Conservation (phyloP, 2,888 invertebrate genomes). For the Acrobeloides nanus region DNA sequence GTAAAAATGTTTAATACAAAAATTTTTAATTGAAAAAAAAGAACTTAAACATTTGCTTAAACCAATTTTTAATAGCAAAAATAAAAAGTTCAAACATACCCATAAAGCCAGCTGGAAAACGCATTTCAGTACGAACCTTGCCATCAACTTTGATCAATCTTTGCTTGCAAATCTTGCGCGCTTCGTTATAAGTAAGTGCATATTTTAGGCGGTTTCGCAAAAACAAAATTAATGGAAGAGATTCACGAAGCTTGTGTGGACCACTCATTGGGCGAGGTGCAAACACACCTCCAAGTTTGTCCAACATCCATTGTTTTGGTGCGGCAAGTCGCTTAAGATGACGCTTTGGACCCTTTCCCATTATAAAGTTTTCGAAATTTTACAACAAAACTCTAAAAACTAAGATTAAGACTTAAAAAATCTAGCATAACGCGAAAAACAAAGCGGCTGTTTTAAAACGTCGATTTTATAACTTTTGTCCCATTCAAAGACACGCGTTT, state of each 20-base stretch:
- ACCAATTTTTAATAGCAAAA: constrained; percentile 3
- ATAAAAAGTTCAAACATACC: constrained; percentile 64
- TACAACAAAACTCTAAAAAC: background rate
- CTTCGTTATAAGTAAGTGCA: constrained; percentile 90
- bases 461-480: too few species aligned
- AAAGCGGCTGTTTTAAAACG: too few species aligned
- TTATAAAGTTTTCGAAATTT: constrained; percentile 27
- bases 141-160: constrained; percentile 95
- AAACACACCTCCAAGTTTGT: constrained; percentile 64
- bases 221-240: constrained; percentile 88
- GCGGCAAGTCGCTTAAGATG: constrained; percentile 98
- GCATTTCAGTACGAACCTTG: constrained; percentile 91
- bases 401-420: background rate
- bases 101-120: constrained; percentile 97
- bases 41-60: background rate
- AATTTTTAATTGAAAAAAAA: too few species aligned
- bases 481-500: too few species aligned
- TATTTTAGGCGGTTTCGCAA: constrained; percentile 94
- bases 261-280: constrained; percentile 95
- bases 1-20: too few species aligned
- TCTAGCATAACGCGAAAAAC: background rate
- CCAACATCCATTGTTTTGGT: constrained; percentile 99
- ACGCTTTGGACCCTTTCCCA: constrained; percentile 96
- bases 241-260: constrained; percentile 94
- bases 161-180: constrained; percentile 95